phyloP scores from a whole-genome alignment of 2,888 invertebrate species.

The Orthonevra nobilis region DNA sequence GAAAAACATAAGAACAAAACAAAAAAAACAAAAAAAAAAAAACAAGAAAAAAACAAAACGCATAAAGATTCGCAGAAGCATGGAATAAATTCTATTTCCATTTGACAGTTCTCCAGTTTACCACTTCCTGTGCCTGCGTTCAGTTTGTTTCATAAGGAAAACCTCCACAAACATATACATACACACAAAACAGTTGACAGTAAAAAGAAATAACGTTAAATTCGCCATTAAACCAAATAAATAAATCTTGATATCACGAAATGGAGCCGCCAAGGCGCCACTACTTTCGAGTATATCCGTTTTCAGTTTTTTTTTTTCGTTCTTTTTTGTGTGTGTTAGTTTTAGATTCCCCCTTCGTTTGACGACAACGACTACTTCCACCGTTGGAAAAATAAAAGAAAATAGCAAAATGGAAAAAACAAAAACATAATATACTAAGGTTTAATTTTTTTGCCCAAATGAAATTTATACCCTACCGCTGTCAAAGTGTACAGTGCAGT shows the following conservation, averaged over 20 bases:
- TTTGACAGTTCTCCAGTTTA: conserved; percentile 10
- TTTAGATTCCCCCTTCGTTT: neutral
- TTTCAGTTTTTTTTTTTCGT: conserved; percentile 44
- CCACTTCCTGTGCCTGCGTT: conserved; percentile 9
- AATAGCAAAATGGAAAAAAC: conserved; percentile 14
- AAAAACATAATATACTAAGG: neutral
- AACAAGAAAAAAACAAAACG: no score
- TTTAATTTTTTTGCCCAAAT: conserved; percentile 35
- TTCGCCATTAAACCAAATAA: conserved; percentile 52
- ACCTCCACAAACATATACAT: conserved; percentile 11
- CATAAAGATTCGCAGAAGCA: no score
- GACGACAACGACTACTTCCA: conserved; percentile 27
- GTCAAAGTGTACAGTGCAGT: conserved; percentile 20
- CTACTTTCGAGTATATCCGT: conserved; percentile 49
- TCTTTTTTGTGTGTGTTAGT: no score
- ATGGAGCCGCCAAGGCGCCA: conserved; percentile 54
- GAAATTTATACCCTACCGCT: conserved; percentile 32
- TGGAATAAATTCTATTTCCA: conserved; percentile 27
- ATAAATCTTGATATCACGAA: conserved; percentile 54
- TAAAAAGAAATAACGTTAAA: conserved; percentile 25
- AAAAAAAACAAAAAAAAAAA: no score
- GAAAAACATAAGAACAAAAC: no score
- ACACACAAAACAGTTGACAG: conserved; percentile 2
- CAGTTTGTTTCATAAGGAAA: conserved; percentile 4
- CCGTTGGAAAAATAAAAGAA: no score